A percentile compares a stretch with the other conserved stretches of the same genome.
These are phyloP conservation scores for Conchocele bisecta DNA, from an alignment of 2,888 invertebrate species.

Conservation along the genomic window DNA sequence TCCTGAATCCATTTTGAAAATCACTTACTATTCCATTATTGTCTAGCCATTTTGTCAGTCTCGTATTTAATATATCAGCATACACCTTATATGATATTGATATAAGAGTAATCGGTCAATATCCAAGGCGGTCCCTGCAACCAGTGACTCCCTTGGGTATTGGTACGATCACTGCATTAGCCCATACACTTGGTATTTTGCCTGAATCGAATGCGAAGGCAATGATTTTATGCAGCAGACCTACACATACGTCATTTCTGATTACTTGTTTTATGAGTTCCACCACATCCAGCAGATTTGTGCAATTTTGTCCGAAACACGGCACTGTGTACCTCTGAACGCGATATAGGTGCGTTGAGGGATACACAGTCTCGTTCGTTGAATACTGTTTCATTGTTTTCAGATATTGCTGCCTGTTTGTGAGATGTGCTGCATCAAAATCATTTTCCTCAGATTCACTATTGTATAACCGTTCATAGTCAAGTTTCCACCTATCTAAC, in stretches of 20 bases:
- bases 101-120: constrained; percentile 20
- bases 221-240: constrained; percentile 7
- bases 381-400: too few species aligned
- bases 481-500: constrained; percentile 7
- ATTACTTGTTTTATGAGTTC: too few species aligned
- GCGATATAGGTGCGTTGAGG: too few species aligned
- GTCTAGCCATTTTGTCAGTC: constrained; percentile 15
- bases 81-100: constrained; percentile 25
- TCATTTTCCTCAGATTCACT: background rate
- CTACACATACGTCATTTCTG: constrained; percentile 10
- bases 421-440: too few species aligned
- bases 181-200: constrained; percentile 9
- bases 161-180: constrained; percentile 4
- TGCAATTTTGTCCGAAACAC: too few species aligned
- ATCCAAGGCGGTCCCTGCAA: constrained; percentile 13
- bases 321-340: too few species aligned
- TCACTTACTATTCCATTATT: constrained; percentile 16
- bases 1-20: constrained; percentile 40
- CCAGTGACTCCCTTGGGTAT: constrained; percentile 11
- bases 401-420: too few species aligned
- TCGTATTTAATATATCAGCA: constrained; percentile 13
- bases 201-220: constrained; percentile 7
- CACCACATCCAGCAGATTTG: too few species aligned
- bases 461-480: constrained; percentile 6
- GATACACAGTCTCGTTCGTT: too few species aligned